A percentile compares a stretch with the other conserved stretches of the same genome.
Conservation (phyloP, 2,888 invertebrate genomes). For the Griposia aprilina region DNA sequence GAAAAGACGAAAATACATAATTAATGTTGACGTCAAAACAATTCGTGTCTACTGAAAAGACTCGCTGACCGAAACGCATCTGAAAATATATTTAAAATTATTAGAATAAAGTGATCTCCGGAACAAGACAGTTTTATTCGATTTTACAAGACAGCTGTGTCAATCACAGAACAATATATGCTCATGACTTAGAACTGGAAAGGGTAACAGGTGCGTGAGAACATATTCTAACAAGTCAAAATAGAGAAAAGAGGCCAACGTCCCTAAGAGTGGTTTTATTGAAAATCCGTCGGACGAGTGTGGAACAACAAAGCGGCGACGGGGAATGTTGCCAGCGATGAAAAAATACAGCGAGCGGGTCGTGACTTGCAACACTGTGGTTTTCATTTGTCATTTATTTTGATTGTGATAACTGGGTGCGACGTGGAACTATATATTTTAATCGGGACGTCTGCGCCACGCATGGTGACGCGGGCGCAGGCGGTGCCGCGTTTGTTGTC, state of each 20-base stretch:
- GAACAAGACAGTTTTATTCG: constrained; percentile 26
- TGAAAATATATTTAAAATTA: neutral
- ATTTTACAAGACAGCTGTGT: constrained; percentile 36
- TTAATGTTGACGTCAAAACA: neutral
- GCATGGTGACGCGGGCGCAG: constrained; percentile 50
- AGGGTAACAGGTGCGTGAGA: constrained; percentile 87
- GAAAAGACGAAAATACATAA: constrained; percentile 3
- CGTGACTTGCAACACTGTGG: constrained; percentile 88
- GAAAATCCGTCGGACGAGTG: constrained; percentile 84
- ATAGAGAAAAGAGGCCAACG: constrained; percentile 81
- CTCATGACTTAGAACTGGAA: constrained; percentile 64
- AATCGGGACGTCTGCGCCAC: constrained; percentile 65
- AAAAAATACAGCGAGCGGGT: constrained; percentile 77
- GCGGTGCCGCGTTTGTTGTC: constrained; percentile 57
- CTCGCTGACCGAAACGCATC: neutral
- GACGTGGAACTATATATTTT: constrained; percentile 75
- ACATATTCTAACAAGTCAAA: constrained; percentile 74
- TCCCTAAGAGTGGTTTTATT: constrained; percentile 86
- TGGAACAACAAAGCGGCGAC: constrained; percentile 84
- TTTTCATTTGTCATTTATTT: constrained; percentile 91
- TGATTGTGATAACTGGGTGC: constrained; percentile 88
- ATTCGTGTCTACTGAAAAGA: neutral
- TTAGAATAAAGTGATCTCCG: neutral
- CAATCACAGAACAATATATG: constrained; percentile 53
- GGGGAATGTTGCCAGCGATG: constrained; percentile 81